Evolutionary conservation across 2,113 vertebrate genomes (phyloP).

Genomic region (Tetrao urogallus): DNA sequence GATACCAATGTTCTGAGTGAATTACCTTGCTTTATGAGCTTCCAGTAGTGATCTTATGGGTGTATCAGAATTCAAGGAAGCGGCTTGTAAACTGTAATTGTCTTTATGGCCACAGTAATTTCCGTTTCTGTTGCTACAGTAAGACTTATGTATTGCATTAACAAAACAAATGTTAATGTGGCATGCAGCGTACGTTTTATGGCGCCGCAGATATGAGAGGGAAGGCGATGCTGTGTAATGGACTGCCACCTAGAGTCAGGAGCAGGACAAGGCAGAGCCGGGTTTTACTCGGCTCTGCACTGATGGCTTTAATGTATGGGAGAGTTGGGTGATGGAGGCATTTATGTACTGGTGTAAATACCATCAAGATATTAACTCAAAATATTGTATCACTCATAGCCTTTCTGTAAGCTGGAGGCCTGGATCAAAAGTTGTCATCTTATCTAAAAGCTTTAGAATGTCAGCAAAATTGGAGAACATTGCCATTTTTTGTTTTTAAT

Average conservation of each 20-base stretch:
- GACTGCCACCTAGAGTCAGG: conserved; percentile 59
- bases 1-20: neutral
- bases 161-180: neutral
- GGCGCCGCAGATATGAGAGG: neutral
- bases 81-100: neutral
- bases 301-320: neutral
- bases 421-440: neutral
- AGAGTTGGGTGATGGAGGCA: accelerated
- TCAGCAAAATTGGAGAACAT: neutral
- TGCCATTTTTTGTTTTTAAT: neutral
- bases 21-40: neutral
- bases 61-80: neutral
- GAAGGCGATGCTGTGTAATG: neutral
- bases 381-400: neutral
- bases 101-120: conserved; percentile 14
- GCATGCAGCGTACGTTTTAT: accelerated
- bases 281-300: neutral
- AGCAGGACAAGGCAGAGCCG: neutral
- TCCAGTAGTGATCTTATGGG: neutral
- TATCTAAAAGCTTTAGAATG: neutral
- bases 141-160: neutral
- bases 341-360: neutral
- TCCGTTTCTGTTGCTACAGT: neutral
- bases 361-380: neutral
- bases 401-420: neutral